Conservation (phyloP, 2,888 invertebrate species). For the Phyto melanocephala region DNA sequence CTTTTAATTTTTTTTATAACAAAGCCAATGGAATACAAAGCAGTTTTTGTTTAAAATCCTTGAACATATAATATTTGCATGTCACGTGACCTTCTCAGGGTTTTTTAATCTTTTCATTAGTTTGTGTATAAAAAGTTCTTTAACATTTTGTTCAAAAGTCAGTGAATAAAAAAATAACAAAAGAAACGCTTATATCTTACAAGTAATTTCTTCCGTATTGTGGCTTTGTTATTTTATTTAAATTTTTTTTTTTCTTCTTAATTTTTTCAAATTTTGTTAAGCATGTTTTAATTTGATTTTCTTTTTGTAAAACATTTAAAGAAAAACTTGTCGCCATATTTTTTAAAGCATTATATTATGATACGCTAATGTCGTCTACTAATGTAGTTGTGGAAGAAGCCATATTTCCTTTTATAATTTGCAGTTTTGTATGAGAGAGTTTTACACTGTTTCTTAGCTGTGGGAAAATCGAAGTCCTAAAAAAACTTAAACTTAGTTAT, state of each 20-base stretch:
- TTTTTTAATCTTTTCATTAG: constrained; percentile 21
- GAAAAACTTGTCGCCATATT: constrained; percentile 28
- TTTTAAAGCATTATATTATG: constrained; percentile 27
- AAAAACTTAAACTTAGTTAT: no score
- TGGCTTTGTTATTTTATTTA: background rate
- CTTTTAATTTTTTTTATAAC: no score
- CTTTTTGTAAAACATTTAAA: background rate
- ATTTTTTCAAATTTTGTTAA: background rate
- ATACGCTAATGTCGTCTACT: constrained; percentile 21
- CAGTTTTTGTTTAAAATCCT: constrained; percentile 2
- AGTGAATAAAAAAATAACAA: constrained; percentile 7
- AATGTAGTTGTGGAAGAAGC: constrained; percentile 14
- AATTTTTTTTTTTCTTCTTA: background rate
- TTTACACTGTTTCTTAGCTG: constrained; percentile 31
- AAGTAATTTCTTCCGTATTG: constrained; percentile 44
- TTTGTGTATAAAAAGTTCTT: background rate
- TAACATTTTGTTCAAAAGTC: background rate
- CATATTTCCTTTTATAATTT: constrained; percentile 9
- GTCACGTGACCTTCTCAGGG: constrained; percentile 32
- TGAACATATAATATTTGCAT: constrained; percentile 3
- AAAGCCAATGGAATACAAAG: background rate
- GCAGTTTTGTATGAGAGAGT: background rate
- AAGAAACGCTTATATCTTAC: background rate
- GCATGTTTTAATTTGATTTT: no score
- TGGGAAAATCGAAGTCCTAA: no score